Evolutionary conservation across 1,140 invertebrate genomes (phyloP), one percentile per base, ranked within the genome.

Genomic region (Trigoniulus corallinus): DNA sequence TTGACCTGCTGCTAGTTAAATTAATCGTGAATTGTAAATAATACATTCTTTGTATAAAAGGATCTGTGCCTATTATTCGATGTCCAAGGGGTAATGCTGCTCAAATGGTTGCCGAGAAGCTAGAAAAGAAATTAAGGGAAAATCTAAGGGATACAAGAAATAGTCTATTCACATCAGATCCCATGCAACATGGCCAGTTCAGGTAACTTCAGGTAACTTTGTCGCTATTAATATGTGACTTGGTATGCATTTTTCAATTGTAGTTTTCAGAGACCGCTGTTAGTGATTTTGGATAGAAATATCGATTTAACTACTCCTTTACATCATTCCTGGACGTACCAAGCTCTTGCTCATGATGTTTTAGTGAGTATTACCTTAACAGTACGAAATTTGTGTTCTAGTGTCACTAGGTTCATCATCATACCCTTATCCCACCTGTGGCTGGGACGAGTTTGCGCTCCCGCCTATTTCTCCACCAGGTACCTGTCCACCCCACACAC

Each of bases 291-390:
- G 42, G 96, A 99, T 67, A 73, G 96, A 52, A 93, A 88, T 69
- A 75, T 97, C 51, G 95, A 99, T 69, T 82, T 99, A 75, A 88
- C 93, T 1, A 98, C 94, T 18, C 91, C 91, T 34, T 68, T 99
- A 52, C 92, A 98, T 77, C 96, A 99, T 67, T 96, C 95, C 2
- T 99, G 96, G 96, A 98, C 93, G 1, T 99, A 99, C 67, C 92
- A 97, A 70, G 94, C 95, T 12, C 64, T 99, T 48, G 81, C 87
- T 26, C 93, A 98, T 67, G 94, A 98, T 74, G 82, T 97, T 1
- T 65, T 97, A 15, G 61, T 59, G 47, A 52, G 22, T 41, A 10
- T 20, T 44, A n/a, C n/a, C n/a, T n/a, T n/a, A n/a, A n/a, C n/a
- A n/a, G n/a, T n/a, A n/a, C n/a, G n/a, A n/a, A n/a, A n/a, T n/a